phyloP scores from a whole-genome alignment of 2,113 vertebrate genomes.

The Aptenodytes forsteri region DNA sequence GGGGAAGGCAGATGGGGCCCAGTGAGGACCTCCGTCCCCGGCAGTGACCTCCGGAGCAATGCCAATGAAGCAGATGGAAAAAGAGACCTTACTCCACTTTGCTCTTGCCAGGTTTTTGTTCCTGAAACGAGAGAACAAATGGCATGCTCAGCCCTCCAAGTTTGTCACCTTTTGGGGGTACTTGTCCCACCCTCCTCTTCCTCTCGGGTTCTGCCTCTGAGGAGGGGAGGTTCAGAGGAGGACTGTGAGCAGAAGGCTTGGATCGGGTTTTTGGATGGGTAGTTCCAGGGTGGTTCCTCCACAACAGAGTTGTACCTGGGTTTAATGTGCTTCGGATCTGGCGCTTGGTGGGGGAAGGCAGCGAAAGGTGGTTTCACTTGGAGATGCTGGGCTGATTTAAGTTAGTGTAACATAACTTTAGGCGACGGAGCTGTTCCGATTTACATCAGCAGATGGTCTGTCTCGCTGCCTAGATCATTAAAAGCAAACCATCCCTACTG shows the following conservation, averaged over 20 bases:
- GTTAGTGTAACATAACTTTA: slow-evolving; percentile 48
- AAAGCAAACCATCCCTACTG: slow-evolving; percentile 41
- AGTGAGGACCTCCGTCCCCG: not conserved
- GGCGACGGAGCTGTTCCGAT: slow-evolving; percentile 25
- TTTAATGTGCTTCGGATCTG: not conserved
- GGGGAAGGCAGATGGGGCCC: slow-evolving; percentile 39
- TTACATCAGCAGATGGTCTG: slow-evolving; percentile 65
- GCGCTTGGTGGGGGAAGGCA: not conserved
- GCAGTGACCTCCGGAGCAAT: slow-evolving; percentile 31
- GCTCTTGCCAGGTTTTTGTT: slow-evolving; percentile 16
- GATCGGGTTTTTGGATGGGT: not conserved
- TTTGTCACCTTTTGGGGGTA: not conserved
- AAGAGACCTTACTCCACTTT: slow-evolving; percentile 1
- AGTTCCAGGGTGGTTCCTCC: not conserved
- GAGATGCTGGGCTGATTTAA: slow-evolving; percentile 27
- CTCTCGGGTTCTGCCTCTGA: not conserved
- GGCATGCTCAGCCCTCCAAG: not conserved
- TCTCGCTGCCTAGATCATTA: slow-evolving; percentile 54
- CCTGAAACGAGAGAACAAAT: slow-evolving; percentile 42
- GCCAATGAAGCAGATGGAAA: slow-evolving; percentile 33
- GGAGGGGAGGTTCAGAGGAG: not conserved
- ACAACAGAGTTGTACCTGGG: not conserved
- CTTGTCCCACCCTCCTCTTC: not conserved
- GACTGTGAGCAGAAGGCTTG: slow-evolving; percentile 7
- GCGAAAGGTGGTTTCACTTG: not conserved